Conservation (phyloP, 2,888 invertebrate species). For the Agonum fuliginosum region DNA sequence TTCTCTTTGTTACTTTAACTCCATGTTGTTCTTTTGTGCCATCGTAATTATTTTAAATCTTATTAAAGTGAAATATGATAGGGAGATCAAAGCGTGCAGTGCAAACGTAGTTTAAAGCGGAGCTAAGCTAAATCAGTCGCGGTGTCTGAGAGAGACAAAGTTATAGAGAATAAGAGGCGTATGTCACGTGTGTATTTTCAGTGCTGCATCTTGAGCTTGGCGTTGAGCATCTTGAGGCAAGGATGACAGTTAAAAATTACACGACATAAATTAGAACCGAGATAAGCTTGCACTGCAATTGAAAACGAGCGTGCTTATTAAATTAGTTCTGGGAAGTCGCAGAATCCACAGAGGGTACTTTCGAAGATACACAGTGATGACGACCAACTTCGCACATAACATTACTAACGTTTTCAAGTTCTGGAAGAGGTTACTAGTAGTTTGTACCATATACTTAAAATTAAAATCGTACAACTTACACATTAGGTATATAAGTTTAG, state of each 20-base stretch:
- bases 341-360: constrained; percentile 3
- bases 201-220: constrained; percentile 44
- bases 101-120: constrained; percentile 18
- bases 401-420: neutral
- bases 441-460: no score
- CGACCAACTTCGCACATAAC: neutral
- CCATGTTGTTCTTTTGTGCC: constrained; percentile 21
- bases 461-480: no score
- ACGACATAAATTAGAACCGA: constrained; percentile 54
- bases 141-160: neutral
- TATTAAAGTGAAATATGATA: constrained; percentile 46
- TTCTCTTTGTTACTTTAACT: neutral
- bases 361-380: neutral
- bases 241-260: constrained; percentile 56
- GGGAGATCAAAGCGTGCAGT: constrained; percentile 17
- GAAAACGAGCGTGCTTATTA: constrained; percentile 59
- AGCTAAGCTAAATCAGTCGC: constrained; percentile 30
- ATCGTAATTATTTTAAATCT: constrained; percentile 39
- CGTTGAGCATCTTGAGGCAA: constrained; percentile 42
- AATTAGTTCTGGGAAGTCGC: constrained; percentile 57
- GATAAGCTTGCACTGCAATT: constrained; percentile 55
- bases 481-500: no score
- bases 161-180: neutral
- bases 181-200: constrained; percentile 33
- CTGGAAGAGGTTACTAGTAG: no score